Percentiles rank a stretch among this genome's conserved stretches.
Evolutionary conservation across 2,797 vertebrate species (phyloP).

Genomic region (Austrolebias charrua): DNA sequence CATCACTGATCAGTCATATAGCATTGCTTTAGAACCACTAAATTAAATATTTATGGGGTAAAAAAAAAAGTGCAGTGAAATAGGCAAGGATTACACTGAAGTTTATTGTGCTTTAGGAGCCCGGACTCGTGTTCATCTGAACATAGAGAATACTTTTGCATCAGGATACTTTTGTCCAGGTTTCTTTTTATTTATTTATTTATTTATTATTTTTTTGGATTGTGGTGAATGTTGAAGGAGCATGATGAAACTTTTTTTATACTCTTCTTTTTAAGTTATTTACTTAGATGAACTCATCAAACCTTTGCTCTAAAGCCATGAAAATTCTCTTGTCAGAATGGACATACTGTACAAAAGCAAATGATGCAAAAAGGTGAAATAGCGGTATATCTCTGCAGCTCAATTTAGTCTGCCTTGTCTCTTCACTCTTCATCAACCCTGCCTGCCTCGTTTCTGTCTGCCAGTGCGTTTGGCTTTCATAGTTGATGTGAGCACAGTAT

Average conservation of each 20-base stretch:
- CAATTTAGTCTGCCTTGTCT: slow-evolving; percentile 69
- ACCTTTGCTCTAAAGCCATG: slow-evolving; percentile 69
- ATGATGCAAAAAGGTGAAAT: slow-evolving; percentile 86
- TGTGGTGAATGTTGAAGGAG: slow-evolving; percentile 38
- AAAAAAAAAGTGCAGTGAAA: slow-evolving; percentile 89
- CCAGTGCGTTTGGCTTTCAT: slow-evolving; percentile 71
- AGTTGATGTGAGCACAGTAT: slow-evolving; percentile 73
- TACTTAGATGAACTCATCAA: slow-evolving; percentile 74
- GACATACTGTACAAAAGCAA: slow-evolving; percentile 77
- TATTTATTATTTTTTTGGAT: slow-evolving; percentile 18
- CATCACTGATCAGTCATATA: slow-evolving; percentile 96
- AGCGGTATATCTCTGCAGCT: slow-evolving; percentile 64
- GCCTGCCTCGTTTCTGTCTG: slow-evolving; percentile 68
- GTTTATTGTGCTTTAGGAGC: slow-evolving; percentile 77
- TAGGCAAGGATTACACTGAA: slow-evolving; percentile 93
- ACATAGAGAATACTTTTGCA: slow-evolving; percentile 50
- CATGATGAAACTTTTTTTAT: slow-evolving; percentile 64
- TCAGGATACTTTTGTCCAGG: slow-evolving; percentile 61
- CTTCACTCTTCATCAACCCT: slow-evolving; percentile 74
- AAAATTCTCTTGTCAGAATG: slow-evolving; percentile 73
- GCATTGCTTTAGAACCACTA: slow-evolving; percentile 95
- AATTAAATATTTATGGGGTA: slow-evolving; percentile 95
- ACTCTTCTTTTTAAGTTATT: slow-evolving; percentile 57
- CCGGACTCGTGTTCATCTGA: slow-evolving; percentile 47
- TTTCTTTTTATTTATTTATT: slow-evolving; percentile 46